A percentile compares a stretch with the other conserved stretches of the same genome.
Evolutionary conservation across 2,888 invertebrate genomes (phyloP).

Genomic region (Polydrusus tereticollis): DNA sequence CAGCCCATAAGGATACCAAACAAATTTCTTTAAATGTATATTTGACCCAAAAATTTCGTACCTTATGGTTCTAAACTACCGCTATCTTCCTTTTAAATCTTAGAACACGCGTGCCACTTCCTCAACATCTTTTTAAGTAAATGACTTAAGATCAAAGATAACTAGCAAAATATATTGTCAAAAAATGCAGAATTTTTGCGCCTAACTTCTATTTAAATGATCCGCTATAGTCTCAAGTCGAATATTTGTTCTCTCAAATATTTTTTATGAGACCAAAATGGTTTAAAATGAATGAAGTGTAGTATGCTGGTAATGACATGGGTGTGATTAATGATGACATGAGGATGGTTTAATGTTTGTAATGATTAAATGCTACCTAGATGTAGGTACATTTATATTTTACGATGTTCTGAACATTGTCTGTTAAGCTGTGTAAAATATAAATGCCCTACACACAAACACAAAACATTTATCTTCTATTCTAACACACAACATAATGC

Average conservation of each 20-base stretch:
- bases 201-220: neutral
- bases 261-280: too few species aligned
- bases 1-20: neutral
- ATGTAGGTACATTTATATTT: neutral
- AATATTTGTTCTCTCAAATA: too few species aligned
- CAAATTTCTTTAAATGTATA: constrained; percentile 10
- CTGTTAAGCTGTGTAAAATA: too few species aligned
- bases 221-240: too few species aligned
- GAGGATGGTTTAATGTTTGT: neutral
- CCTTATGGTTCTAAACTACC: constrained; percentile 1
- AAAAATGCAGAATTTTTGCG: neutral
- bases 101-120: neutral
- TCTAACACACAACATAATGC: constrained; percentile 11
- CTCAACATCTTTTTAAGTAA: neutral
- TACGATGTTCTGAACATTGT: too few species aligned
- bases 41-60: neutral
- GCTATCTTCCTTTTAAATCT: constrained; percentile 4
- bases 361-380: neutral
- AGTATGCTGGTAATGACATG: neutral
- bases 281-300: neutral
- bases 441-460: constrained; percentile 14
- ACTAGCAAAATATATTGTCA: too few species aligned
- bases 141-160: neutral
- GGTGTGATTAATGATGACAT: neutral
- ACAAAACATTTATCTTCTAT: constrained; percentile 20